Conservation (phyloP, 2,888 invertebrate genomes). For the Amblyjoppa proteus region DNA sequence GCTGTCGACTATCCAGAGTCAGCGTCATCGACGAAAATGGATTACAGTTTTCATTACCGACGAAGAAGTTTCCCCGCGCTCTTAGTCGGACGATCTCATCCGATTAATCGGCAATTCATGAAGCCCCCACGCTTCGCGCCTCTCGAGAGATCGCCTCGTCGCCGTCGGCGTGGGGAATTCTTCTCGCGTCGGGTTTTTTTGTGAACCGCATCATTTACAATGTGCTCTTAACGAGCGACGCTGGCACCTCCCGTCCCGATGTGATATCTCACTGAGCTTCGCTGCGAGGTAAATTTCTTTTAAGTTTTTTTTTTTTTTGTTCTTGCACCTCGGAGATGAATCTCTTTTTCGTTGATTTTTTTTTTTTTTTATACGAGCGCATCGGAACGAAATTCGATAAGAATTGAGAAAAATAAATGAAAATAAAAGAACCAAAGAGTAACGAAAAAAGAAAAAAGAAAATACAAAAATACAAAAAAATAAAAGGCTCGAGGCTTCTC, state of each 20-base stretch:
- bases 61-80: not conserved
- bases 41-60: too few species aligned
- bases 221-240: constrained; percentile 40
- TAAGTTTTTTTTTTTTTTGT: not conserved
- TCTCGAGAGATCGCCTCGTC: constrained; percentile 3
- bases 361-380: not conserved
- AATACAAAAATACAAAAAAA: not conserved
- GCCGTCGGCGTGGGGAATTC: constrained; percentile 15
- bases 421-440: too few species aligned
- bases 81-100: constrained; percentile 44
- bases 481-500: constrained; percentile 27
- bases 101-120: constrained; percentile 61
- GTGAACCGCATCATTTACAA: constrained; percentile 58
- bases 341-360: not conserved
- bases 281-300: not conserved
- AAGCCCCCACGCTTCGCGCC: constrained; percentile 24
- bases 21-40: too few species aligned
- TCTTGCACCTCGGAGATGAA: not conserved
- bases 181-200: constrained; percentile 29
- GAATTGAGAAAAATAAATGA: not conserved
- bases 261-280: constrained; percentile 27
- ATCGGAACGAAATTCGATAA: not conserved
- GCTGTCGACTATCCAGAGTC: too few species aligned
- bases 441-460: not conserved
- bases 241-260: constrained; percentile 25